A percentile compares a stretch with the other conserved stretches of the same genome.
These are phyloP conservation scores for Coelopa frigida DNA, from an alignment of 1,140 invertebrate species.

Conservation along the genomic window DNA sequence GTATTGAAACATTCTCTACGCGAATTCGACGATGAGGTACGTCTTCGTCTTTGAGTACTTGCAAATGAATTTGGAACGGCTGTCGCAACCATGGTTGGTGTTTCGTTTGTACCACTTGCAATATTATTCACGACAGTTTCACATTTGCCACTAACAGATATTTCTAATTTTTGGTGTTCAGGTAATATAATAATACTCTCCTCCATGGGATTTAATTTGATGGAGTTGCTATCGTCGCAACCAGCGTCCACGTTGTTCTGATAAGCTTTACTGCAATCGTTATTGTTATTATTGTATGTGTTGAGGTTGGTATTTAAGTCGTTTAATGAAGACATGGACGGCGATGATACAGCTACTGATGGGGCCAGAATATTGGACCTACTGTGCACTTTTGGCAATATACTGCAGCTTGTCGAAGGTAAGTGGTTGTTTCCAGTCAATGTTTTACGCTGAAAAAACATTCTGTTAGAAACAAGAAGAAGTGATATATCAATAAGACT, in stretches of 20 bases:
- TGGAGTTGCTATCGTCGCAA: conserved; percentile 2
- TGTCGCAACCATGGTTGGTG: neutral
- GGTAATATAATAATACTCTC: conserved; percentile 22
- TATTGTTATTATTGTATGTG: conserved; percentile 2
- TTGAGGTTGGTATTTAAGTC: no score
- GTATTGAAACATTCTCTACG: conserved; percentile 5
- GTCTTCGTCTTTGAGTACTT: conserved; percentile 13
- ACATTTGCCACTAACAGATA: conserved; percentile 17
- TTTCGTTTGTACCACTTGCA: neutral
- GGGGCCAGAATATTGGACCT: conserved; percentile 18
- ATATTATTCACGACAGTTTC: conserved; percentile 15
- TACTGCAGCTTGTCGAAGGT: no score
- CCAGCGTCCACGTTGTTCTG: conserved; percentile 4
- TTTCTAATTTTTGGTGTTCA: conserved; percentile 21
- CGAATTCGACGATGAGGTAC: conserved; percentile 17
- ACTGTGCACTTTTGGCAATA: conserved; percentile 29
- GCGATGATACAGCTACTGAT: no score
- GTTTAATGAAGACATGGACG: no score
- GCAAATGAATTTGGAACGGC: neutral
- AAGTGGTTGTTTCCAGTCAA: conserved; percentile 24
- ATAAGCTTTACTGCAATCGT: neutral
- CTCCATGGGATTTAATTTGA: conserved; percentile 12
- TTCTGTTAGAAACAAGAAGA: no score
- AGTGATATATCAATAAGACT: no score
- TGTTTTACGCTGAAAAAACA: conserved; percentile 19